Evolutionary conservation across 2,113 vertebrate genomes (phyloP), one percentile per base, ranked within the genome.

Genomic region (Burhinus oedicnemus): DNA sequence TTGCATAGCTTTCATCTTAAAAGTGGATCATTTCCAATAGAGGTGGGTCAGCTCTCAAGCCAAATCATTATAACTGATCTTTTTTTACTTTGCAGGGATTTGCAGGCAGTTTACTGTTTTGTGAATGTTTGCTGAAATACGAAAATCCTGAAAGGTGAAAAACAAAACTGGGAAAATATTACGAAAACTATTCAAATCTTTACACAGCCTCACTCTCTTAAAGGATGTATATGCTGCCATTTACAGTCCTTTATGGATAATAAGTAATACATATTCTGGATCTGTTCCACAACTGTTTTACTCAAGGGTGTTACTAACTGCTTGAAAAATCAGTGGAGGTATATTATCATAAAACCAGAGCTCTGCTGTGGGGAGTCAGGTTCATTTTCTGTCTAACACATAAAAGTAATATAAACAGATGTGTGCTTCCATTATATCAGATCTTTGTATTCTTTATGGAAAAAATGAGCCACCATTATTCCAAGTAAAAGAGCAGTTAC

Each of bases 11-110:
- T 92, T 81, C 8, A 47, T 47, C 30, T 58, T 75, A 36, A 54
- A 75, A 79, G 32, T 29, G 52, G 42, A 68, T 62, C 0, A 20
- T 84, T 84, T 95, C 61, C 64, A 75, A 15, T 9, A 55, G 38
- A 83, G 34, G 32, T 51, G 54, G 55, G 20, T 89, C 65, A 92
- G 40, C 5, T 95, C 36, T 87, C 61, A 82, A 40, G 69, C 84
- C 54, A 72, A 96, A 87, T 81, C 7, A 12, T 47, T 68, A 15
- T 12, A 79, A 68, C 23, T 45, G 49, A n/a, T 93, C 65, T 89
- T 95, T 75, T 75, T 65, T 89, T 74, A 89, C 54, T 92, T 95
- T 72, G 34, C 40, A 57, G 86, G 47, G 64, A 60, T 93, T 94
- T 91, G 40, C 12, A 3, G 42, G 58, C 40, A 55, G 57, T 76